phyloP scores from a whole-genome alignment of 2,888 invertebrate genomes.

The Glomeris marginata region DNA sequence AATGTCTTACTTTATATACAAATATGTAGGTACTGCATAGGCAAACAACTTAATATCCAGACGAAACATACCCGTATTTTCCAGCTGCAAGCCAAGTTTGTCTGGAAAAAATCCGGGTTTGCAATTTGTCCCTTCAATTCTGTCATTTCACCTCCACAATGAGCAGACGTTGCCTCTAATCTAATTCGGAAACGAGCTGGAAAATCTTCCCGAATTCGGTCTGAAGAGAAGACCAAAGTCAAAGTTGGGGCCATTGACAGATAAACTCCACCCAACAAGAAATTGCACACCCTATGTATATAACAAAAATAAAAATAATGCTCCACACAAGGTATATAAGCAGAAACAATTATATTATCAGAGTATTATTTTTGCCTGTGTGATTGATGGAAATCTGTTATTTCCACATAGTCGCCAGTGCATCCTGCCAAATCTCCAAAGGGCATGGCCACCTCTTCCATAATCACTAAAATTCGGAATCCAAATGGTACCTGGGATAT shows the following conservation, averaged over 20 bases:
- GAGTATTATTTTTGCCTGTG: neutral
- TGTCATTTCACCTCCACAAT: constrained; percentile 4
- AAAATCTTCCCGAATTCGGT: constrained; percentile 8
- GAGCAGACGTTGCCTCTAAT: constrained; percentile 1
- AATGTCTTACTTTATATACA: too few relatives aligned
- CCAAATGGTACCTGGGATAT: constrained; percentile 7
- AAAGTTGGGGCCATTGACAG: constrained; percentile 2
- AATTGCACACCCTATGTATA: neutral
- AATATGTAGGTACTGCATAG: too few relatives aligned
- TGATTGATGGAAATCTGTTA: constrained; percentile 3
- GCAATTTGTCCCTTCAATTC: constrained; percentile 5
- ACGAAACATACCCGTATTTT: constrained; percentile 7
- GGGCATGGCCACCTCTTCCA: constrained; percentile 3
- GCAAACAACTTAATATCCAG: neutral
- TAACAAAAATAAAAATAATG: neutral
- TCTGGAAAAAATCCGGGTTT: constrained; percentile 10
- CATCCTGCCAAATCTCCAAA: neutral
- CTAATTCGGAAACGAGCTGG: constrained; percentile 12
- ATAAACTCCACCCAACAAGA: constrained; percentile 1
- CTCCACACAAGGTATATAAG: neutral
- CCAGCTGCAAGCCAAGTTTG: constrained; percentile 12
- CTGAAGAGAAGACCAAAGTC: constrained; percentile 9
- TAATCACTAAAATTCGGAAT: neutral
- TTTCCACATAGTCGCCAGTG: neutral
- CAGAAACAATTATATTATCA: neutral